Conservation (phyloP, 2,888 invertebrate genomes). For the Leptarthrus brevirostris region DNA sequence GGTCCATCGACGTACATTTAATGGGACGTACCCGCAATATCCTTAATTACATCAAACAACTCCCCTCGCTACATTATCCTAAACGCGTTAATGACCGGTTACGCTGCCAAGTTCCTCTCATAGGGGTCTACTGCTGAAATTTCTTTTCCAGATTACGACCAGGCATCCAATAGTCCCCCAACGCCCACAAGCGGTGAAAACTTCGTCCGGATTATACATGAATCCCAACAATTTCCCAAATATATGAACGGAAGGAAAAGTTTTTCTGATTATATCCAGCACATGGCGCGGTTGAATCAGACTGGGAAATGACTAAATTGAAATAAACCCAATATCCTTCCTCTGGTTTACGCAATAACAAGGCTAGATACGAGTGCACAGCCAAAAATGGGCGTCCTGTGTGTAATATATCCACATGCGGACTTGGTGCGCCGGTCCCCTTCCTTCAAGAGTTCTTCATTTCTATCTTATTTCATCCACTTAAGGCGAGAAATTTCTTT, state of each 20-base stretch:
- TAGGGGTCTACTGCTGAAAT: neutral
- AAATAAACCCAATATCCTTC: slow-evolving; percentile 45
- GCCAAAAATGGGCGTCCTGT: slow-evolving; percentile 14
- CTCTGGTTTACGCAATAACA: slow-evolving; percentile 26
- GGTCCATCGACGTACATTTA: slow-evolving; percentile 17
- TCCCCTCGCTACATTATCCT: slow-evolving; percentile 43
- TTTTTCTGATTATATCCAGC: slow-evolving; percentile 45
- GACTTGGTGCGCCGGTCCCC: neutral
- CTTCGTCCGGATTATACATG: neutral
- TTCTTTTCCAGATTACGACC: neutral
- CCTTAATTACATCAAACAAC: slow-evolving; percentile 39
- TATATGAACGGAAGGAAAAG: slow-evolving; percentile 40
- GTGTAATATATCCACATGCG: slow-evolving; percentile 41
- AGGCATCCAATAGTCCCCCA: neutral
- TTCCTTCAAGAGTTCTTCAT: neutral
- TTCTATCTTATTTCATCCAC: slow-evolving; percentile 26
- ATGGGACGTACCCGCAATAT: slow-evolving; percentile 37
- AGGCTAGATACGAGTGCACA: slow-evolving; percentile 22
- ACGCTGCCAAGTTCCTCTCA: neutral
- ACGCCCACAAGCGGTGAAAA: neutral
- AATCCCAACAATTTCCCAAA: slow-evolving; percentile 17
- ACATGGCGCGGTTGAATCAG: slow-evolving; percentile 40
- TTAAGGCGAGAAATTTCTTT: slow-evolving; percentile 10
- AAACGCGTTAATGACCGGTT: slow-evolving; percentile 40
- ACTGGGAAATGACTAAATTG: slow-evolving; percentile 45